Conservation (phyloP, 2,888 invertebrate genomes). For the Parasteatoda lunata region DNA sequence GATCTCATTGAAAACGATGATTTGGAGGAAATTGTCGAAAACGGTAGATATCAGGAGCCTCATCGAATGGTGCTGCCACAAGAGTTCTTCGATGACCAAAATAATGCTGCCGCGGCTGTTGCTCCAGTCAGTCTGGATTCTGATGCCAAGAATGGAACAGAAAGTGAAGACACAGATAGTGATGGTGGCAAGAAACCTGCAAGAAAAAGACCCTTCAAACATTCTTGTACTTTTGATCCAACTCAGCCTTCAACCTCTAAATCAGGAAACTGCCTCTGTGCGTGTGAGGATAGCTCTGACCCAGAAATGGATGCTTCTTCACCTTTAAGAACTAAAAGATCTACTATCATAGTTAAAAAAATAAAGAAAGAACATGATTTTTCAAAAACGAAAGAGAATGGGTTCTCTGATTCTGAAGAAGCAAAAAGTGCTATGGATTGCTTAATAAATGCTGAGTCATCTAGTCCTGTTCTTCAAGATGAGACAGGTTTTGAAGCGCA, state of each 20-base stretch:
- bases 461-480: too few species aligned
- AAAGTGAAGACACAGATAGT: conserved; percentile 8
- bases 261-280: conserved; percentile 38
- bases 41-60: conserved; percentile 39
- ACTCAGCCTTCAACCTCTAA: conserved; percentile 55
- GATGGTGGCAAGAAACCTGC: not conserved
- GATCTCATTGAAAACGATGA: conserved; percentile 47
- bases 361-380: too few species aligned
- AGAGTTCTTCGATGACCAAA: conserved; percentile 55
- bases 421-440: too few species aligned
- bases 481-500: too few species aligned
- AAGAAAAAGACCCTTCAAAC: not conserved
- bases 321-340: too few species aligned
- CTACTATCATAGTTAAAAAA: not conserved
- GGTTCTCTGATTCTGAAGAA: too few species aligned
- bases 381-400: too few species aligned
- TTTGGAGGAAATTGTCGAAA: conserved; percentile 26
- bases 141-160: not conserved
- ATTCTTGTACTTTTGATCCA: conserved; percentile 36
- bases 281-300: not conserved
- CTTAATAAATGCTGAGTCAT: too few species aligned
- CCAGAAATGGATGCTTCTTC: not conserved
- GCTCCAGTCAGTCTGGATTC: conserved; percentile 7
- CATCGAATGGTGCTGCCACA: conserved; percentile 50
- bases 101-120: conserved; percentile 4